Evolutionary conservation across 2,797 vertebrate genomes (phyloP).

Genomic region (Dryobates pubescens): DNA sequence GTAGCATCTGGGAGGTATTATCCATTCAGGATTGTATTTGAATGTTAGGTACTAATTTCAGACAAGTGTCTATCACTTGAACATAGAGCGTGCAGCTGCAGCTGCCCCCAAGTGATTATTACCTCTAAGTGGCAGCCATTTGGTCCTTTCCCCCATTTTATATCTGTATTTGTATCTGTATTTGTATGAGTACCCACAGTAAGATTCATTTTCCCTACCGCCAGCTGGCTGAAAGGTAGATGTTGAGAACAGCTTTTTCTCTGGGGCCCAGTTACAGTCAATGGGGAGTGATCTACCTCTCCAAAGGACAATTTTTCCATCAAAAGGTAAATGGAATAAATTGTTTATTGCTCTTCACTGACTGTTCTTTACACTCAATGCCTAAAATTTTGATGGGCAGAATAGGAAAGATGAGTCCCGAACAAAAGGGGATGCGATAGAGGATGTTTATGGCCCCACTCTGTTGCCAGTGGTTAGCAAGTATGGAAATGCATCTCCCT

Average conservation of each 20-base stretch:
- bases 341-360: background rate
- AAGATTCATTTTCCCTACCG: background rate
- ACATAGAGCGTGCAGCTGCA: conserved; percentile 23
- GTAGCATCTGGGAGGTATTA: background rate
- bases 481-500: background rate
- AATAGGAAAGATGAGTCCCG: background rate
- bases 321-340: background rate
- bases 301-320: background rate
- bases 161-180: background rate
- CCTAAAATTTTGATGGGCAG: background rate
- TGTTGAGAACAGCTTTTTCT: background rate
- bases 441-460: background rate
- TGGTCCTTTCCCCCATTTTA: background rate
- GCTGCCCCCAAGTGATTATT: background rate
- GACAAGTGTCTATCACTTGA: conserved; percentile 18
- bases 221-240: background rate
- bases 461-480: background rate
- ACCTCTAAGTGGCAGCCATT: background rate
- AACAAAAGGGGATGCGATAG: background rate
- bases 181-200: background rate
- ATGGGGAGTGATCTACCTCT: background rate
- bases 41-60: conserved; percentile 17
- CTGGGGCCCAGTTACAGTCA: background rate
- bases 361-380: background rate
- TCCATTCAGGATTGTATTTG: background rate